phyloP scores from a whole-genome alignment of 2,888 invertebrate species.

The Tetragonula carbonaria region DNA sequence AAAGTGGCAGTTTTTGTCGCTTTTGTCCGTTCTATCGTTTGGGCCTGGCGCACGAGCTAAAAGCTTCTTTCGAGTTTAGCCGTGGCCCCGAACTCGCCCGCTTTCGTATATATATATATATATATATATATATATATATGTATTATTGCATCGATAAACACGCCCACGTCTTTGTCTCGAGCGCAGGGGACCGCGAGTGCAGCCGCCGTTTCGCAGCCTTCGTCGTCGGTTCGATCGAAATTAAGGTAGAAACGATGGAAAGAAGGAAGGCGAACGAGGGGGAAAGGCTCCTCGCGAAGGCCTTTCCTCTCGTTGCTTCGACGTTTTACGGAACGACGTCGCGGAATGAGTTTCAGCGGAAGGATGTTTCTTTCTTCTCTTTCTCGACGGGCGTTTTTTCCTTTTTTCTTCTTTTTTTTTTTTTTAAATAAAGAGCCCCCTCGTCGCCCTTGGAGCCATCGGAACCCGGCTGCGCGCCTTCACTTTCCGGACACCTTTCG shows the following conservation, averaged over 20 bases:
- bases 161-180: constrained; percentile 66
- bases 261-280: too few relatives aligned
- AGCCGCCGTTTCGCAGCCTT: constrained; percentile 35
- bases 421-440: not conserved
- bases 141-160: constrained; percentile 70
- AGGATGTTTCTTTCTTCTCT: not conserved
- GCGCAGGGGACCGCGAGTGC: constrained; percentile 4
- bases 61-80: constrained; percentile 47
- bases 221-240: constrained; percentile 29
- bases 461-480: not conserved
- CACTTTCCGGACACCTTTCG: not conserved
- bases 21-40: constrained; percentile 46
- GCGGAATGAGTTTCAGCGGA: not conserved
- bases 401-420: too few relatives aligned
- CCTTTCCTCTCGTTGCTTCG: not conserved
- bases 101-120: not conserved
- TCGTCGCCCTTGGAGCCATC: constrained; percentile 15
- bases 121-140: not conserved
- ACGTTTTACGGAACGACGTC: not conserved
- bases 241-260: constrained; percentile 8
- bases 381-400: not conserved
- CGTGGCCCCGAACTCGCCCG: constrained; percentile 42
- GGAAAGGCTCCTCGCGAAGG: not conserved
- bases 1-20: constrained; percentile 64
- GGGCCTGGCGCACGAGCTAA: constrained; percentile 42